Conservation (phyloP, 2,888 invertebrate species). For the Nemapogon koenigi region DNA sequence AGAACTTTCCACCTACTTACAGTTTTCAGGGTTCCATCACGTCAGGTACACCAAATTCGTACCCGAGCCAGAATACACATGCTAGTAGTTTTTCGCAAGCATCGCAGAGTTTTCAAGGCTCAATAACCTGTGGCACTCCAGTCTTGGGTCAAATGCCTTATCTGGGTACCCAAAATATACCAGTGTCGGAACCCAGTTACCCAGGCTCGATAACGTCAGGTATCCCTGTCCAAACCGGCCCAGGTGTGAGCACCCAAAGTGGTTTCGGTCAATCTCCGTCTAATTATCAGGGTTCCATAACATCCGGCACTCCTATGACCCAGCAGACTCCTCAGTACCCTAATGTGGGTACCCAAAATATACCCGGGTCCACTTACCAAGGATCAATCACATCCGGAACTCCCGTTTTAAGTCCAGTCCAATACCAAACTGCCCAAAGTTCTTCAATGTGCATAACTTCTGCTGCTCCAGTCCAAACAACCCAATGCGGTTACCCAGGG, state of each 20-base stretch:
- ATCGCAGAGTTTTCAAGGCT: conserved; percentile 12
- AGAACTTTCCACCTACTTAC: neutral
- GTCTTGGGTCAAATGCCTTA: too few species aligned
- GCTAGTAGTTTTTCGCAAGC: conserved; percentile 9
- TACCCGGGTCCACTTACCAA: neutral
- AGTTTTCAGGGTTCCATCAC: conserved; percentile 15
- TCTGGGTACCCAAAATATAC: too few species aligned
- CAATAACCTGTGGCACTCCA: conserved; percentile 9
- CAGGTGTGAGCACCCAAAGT: conserved; percentile 6
- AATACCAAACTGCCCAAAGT: conserved; percentile 3
- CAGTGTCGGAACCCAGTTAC: too few species aligned
- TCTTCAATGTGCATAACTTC: conserved; percentile 28
- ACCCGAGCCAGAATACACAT: conserved; percentile 12
- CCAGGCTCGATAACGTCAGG: too few species aligned
- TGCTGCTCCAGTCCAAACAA: conserved; percentile 28
- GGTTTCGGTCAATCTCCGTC: conserved; percentile 13
- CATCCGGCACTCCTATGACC: conserved; percentile 22
- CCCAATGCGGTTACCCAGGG: too few species aligned
- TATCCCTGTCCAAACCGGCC: too few species aligned
- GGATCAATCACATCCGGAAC: conserved; percentile 11
- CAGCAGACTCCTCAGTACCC: conserved; percentile 15
- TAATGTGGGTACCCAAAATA: conserved; percentile 13
- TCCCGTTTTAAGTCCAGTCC: too few species aligned
- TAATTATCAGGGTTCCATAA: conserved; percentile 21
- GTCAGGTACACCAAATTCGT: conserved; percentile 15